A percentile compares a stretch with the other conserved stretches of the same genome.
phyloP scores from a whole-genome alignment of 1,140 invertebrate genomes.

The Melanaphis sacchari region DNA sequence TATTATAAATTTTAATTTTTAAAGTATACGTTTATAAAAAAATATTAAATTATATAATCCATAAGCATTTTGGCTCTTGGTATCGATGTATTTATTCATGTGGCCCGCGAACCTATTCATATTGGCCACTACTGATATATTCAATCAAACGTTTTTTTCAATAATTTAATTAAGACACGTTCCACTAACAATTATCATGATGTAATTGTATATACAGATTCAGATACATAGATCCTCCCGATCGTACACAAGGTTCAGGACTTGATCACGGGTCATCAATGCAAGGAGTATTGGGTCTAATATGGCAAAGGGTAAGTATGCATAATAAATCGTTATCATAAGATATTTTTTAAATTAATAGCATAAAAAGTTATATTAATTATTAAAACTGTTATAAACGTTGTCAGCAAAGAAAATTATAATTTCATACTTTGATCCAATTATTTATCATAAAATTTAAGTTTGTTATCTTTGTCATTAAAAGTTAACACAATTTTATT shows the following conservation, averaged over 20 bases:
- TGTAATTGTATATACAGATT: constrained; percentile 64
- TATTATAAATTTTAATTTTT: no score
- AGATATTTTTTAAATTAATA: neutral
- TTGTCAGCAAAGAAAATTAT: neutral
- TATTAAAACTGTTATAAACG: neutral
- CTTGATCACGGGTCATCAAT: constrained; percentile 63
- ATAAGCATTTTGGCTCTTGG: no score
- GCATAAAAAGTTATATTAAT: no score
- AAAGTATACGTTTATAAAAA: no score
- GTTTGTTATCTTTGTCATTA: neutral
- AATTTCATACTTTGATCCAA: neutral
- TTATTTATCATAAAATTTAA: neutral
- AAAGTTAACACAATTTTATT: neutral
- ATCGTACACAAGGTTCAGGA: constrained; percentile 73
- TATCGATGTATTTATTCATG: no score
- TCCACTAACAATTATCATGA: neutral
- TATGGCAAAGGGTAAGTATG: constrained; percentile 71
- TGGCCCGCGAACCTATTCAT: no score
- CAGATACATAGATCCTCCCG: constrained; percentile 73
- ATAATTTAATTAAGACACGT: neutral
- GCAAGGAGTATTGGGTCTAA: constrained; percentile 73
- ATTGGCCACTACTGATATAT: no score
- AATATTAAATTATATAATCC: no score
- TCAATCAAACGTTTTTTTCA: neutral
- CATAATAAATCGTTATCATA: neutral